These are phyloP conservation scores for Neotoxoptera formosana DNA, from an alignment of 1,140 invertebrate species.

Conservation along the genomic window DNA sequence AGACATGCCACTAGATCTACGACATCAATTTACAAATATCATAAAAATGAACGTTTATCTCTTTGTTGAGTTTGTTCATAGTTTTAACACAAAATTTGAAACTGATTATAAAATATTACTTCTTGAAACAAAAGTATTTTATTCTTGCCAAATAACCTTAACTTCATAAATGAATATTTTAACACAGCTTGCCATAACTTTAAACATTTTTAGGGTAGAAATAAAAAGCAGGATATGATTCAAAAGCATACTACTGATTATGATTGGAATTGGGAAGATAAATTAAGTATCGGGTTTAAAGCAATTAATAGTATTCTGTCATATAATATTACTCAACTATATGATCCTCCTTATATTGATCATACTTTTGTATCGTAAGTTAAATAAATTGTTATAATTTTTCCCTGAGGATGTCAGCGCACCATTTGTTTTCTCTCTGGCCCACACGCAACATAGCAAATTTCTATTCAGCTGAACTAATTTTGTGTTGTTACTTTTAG, in stretches of 20 bases:
- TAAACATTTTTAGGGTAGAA: constrained; percentile 59
- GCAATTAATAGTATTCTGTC: constrained; percentile 73
- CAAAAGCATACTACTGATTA: constrained; percentile 63
- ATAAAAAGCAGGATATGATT: constrained; percentile 57
- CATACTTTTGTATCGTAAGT: constrained; percentile 75
- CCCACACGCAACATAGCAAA: too few species aligned
- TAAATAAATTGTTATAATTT: not conserved
- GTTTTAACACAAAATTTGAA: constrained; percentile 56
- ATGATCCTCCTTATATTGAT: constrained; percentile 82
- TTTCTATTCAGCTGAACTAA: too few species aligned
- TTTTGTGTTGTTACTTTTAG: too few species aligned
- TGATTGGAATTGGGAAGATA: constrained; percentile 68
- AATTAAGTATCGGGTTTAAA: constrained; percentile 71
- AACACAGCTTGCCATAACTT: not conserved
- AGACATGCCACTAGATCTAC: constrained; percentile 17
- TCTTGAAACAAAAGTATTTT: constrained; percentile 59
- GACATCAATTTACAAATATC: constrained; percentile 58
- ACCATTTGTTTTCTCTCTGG: too few species aligned
- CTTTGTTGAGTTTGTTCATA: constrained; percentile 57
- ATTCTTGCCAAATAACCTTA: constrained; percentile 56
- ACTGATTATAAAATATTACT: constrained; percentile 58
- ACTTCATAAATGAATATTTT: constrained; percentile 14
- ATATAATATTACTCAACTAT: constrained; percentile 75
- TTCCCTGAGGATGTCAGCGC: too few species aligned
- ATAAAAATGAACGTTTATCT: constrained; percentile 61